Percentiles rank a stretch among this genome's conserved stretches.
phyloP scores from a whole-genome alignment of 2,113 vertebrate genomes.

The Nothobranchius kuhntae region DNA sequence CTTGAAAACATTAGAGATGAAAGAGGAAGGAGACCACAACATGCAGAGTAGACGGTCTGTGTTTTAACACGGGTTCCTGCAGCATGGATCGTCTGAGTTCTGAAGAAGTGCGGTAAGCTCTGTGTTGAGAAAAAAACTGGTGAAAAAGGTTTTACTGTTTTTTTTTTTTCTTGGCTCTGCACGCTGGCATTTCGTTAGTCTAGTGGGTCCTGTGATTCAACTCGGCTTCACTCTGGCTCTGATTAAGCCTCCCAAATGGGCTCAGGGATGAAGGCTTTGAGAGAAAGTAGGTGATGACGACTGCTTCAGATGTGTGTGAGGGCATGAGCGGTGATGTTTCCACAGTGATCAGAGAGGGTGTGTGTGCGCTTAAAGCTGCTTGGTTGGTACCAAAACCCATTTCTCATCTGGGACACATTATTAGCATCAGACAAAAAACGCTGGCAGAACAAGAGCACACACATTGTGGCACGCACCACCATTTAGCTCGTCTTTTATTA shows the following conservation, averaged over 20 bases:
- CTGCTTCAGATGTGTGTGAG: conserved; percentile 16
- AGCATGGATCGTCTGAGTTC: conserved; percentile 14
- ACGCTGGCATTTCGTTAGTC: conserved; percentile 41
- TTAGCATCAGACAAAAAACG: conserved; percentile 33
- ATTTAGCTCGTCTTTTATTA: no score
- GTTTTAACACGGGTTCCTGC: conserved; percentile 31
- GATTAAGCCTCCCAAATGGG: conserved; percentile 49
- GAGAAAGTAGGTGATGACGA: conserved; percentile 11
- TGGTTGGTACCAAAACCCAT: conserved; percentile 8
- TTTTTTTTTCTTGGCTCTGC: conserved; percentile 50
- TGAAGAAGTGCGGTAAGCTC: conserved; percentile 23
- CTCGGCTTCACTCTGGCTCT: conserved; percentile 46
- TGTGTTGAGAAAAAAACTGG: conserved; percentile 25
- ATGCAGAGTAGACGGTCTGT: conserved; percentile 30
- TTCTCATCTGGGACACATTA: conserved; percentile 61
- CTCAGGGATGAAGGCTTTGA: conserved; percentile 16
- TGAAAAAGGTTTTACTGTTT: conserved; percentile 44
- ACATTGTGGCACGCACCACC: no score
- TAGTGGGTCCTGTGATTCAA: conserved; percentile 50
- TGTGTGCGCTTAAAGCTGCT: conserved; percentile 6
- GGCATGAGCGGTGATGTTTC: conserved; percentile 14
- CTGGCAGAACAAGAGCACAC: conserved; percentile 1
- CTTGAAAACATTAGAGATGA: not conserved
- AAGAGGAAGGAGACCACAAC: conserved; percentile 7
- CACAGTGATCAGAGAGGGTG: conserved; percentile 17